Evolutionary conservation across 2,888 invertebrate species (phyloP), one percentile per base, ranked within the genome.

Genomic region (Caenorhabditis sinica): DNA sequence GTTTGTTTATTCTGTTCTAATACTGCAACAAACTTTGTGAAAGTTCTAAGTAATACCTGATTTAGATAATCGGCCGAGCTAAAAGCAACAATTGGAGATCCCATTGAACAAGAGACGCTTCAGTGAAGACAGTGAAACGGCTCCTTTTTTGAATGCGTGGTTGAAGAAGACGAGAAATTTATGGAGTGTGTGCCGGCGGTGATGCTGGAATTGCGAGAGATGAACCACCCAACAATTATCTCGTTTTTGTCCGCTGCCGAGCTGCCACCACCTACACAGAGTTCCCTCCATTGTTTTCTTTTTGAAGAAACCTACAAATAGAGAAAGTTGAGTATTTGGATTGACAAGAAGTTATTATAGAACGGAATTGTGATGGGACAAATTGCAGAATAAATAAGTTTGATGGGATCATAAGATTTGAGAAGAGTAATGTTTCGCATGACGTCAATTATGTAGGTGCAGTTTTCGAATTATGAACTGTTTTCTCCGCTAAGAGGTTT

Each of bases 161-260:
- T 25, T 23, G 68, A 68, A 51, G 17, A 66, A 45, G 20, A 66
- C 36, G 56, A 33, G 33, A 76, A 75, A 68, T 68, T 75, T 30
- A 66, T 66, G 45, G 56, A 17, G 60, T 25, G 33, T 25, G 76
- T 43, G 69, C 40, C 30, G 56, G 56, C 56, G 25, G 28, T 45
- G 75, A 60, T 45, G 66, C 76, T 76, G 61, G 60, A 76, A 76
- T 43, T 40, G 74, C 49, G 40, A 63, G 63, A 63, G 63, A 76
- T 66, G 76, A 45, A 69, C 68, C 61, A 76, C 33, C 60, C 76
- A 43, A 60, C 76, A 76, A 76, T 76, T 76, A 76, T 76, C 76
- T 68, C 76, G 60, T 69, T 75, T 45, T 30, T 56, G 69, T 51
- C 40, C 53, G 36, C 53, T 49, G 15, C 11, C 68, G 30, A 23